Conservation (phyloP, 2,113 vertebrate species). For the Bos javanicus region DNA sequence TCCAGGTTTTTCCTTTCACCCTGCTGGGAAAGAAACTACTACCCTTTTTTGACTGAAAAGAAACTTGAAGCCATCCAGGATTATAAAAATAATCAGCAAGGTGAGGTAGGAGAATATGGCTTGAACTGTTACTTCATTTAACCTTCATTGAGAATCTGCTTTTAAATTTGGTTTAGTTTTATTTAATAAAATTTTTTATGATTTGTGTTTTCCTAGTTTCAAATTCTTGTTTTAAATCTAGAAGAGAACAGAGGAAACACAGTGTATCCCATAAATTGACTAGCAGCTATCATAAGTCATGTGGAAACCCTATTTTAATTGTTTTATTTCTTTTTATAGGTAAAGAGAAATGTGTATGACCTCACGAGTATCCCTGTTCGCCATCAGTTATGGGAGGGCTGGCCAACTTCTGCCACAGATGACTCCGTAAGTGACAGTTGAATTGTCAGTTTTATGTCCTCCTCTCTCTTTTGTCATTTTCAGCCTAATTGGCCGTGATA, state of each 20-base stretch:
- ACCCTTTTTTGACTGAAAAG: slow-evolving; percentile 4
- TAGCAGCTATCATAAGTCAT: background rate
- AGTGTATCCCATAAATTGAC: background rate
- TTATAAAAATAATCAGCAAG: background rate
- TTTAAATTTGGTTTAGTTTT: slow-evolving; percentile 33
- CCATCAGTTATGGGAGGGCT: slow-evolving; percentile 98
- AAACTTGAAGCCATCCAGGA: background rate
- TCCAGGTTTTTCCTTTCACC: background rate
- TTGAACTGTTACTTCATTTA: slow-evolving; percentile 20
- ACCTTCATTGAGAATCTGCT: background rate
- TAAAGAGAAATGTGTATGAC: slow-evolving; percentile 97
- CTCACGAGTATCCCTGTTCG: slow-evolving; percentile 98
- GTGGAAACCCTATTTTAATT: slow-evolving; percentile 19
- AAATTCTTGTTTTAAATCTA: slow-evolving; percentile 31
- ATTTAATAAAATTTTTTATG: slow-evolving; percentile 13
- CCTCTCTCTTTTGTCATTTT: background rate
- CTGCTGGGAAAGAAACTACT: background rate
- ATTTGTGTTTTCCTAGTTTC: background rate
- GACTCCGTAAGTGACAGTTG: slow-evolving; percentile 89
- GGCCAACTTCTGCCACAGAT: slow-evolving; percentile 92
- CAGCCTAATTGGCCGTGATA: slow-evolving; percentile 2
- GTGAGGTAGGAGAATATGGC: background rate
- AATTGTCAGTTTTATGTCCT: background rate
- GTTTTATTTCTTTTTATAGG: slow-evolving; percentile 80
- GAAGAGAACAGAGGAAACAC: slow-evolving; percentile 13